Conservation (phyloP, 2,888 invertebrate species). For the Drosophila parthenogenetica region DNA sequence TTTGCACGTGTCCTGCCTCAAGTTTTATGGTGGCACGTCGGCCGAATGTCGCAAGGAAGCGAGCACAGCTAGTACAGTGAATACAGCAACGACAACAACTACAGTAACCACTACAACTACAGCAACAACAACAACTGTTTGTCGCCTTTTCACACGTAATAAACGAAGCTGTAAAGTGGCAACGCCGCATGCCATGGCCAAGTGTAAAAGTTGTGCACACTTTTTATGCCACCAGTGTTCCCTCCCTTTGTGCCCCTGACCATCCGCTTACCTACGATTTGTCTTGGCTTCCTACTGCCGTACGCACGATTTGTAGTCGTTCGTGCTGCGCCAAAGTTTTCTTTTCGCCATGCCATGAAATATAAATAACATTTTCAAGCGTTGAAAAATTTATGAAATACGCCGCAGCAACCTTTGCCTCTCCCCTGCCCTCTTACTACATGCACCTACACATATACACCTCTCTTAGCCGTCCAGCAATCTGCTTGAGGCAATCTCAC, state of each 20-base stretch:
- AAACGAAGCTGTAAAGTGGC: constrained; percentile 76
- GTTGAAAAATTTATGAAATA: constrained; percentile 81
- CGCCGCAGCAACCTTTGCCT: constrained; percentile 47
- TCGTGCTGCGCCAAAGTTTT: constrained; percentile 79
- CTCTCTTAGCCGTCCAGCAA: constrained; percentile 29
- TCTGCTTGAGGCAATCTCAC: constrained; percentile 57
- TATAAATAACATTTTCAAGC: constrained; percentile 79
- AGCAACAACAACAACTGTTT: not conserved
- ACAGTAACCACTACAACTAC: not conserved
- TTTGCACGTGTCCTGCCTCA: constrained; percentile 65
- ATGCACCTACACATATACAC: not conserved
- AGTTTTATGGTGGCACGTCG: constrained; percentile 56
- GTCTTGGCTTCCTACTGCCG: constrained; percentile 55
- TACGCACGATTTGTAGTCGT: constrained; percentile 79
- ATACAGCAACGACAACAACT: not conserved
- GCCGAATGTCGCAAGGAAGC: constrained; percentile 61
- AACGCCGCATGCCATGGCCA: constrained; percentile 41
- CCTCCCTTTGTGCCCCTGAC: not conserved
- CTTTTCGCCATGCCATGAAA: constrained; percentile 73
- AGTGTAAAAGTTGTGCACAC: constrained; percentile 57
- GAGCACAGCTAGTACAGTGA: not conserved
- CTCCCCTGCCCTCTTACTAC: not conserved
- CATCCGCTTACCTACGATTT: constrained; percentile 38
- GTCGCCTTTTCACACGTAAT: constrained; percentile 75
- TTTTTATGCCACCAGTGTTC: constrained; percentile 21